These are phyloP conservation scores for Lucilia cuprina DNA, from an alignment of 1,140 invertebrate genomes.

Conservation along the genomic window DNA sequence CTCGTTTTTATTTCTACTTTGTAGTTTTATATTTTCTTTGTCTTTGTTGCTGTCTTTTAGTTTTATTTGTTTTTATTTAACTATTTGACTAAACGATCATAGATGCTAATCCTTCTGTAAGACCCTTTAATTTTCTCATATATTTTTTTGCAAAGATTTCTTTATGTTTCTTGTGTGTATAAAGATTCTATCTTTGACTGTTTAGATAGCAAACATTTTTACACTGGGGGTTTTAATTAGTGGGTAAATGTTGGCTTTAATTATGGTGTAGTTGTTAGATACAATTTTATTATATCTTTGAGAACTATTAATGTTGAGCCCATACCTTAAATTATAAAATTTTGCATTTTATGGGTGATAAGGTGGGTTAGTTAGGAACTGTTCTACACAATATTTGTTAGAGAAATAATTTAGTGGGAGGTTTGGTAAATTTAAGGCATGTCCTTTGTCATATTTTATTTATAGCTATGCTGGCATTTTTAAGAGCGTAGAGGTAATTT, in stretches of 20 bases:
- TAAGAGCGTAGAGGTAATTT: too few species aligned
- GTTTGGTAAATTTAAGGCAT: too few species aligned
- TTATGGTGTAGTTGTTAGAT: neutral
- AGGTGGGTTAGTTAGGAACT: too few species aligned
- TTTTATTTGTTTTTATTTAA: conserved; percentile 12
- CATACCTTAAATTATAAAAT: too few species aligned
- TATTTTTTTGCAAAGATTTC: neutral
- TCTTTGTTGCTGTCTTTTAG: conserved; percentile 6
- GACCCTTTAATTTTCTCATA: conserved; percentile 28
- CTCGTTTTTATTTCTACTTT: neutral
- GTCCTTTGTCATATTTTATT: too few species aligned
- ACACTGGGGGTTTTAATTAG: neutral
- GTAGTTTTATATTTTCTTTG: conserved; percentile 17
- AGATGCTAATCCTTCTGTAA: conserved; percentile 26
- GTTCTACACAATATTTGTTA: too few species aligned
- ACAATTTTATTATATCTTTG: too few species aligned
- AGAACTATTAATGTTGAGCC: too few species aligned
- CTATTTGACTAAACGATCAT: conserved; percentile 31
- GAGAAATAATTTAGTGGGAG: too few species aligned
- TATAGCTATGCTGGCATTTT: too few species aligned
- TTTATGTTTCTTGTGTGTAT: neutral
- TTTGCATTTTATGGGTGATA: too few species aligned
- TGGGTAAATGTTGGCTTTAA: neutral
- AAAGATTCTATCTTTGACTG: neutral
- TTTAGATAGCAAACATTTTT: neutral